A percentile compares a stretch with the other conserved stretches of the same genome.
phyloP scores from a whole-genome alignment of 2,797 vertebrate species.

The Gymnothorax javanicus region DNA sequence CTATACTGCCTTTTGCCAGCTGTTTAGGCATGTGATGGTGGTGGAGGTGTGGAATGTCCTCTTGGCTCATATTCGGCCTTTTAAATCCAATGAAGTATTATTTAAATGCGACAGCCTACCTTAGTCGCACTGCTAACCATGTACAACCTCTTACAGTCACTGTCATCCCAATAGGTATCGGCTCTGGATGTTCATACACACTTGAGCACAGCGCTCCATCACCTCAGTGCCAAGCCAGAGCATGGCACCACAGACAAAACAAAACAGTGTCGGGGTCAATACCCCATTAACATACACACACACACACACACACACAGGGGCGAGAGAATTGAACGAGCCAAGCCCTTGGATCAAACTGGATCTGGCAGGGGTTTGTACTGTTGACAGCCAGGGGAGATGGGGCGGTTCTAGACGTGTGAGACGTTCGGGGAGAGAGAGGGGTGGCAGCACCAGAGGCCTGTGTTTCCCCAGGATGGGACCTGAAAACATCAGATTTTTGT shows the following conservation, averaged over 20 bases:
- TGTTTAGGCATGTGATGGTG: too few relatives aligned
- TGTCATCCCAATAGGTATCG: neutral
- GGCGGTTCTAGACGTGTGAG: neutral
- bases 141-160: too few relatives aligned
- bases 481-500: neutral
- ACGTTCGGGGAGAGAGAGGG: neutral
- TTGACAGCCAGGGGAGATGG: conserved; percentile 14
- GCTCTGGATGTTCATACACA: neutral
- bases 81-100: too few relatives aligned
- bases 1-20: too few relatives aligned
- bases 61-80: too few relatives aligned
- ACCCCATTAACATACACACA: neutral
- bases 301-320: neutral
- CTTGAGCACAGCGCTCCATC: neutral
- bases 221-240: neutral
- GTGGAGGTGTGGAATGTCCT: too few relatives aligned
- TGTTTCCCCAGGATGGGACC: neutral
- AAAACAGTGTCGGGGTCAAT: neutral
- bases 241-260: neutral
- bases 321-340: neutral
- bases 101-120: too few relatives aligned
- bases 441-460: neutral
- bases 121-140: too few relatives aligned
- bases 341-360: neutral
- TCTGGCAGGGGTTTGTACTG: neutral